Conservation (phyloP, 2,113 vertebrate genomes). For the Sigmodon hispidus region DNA sequence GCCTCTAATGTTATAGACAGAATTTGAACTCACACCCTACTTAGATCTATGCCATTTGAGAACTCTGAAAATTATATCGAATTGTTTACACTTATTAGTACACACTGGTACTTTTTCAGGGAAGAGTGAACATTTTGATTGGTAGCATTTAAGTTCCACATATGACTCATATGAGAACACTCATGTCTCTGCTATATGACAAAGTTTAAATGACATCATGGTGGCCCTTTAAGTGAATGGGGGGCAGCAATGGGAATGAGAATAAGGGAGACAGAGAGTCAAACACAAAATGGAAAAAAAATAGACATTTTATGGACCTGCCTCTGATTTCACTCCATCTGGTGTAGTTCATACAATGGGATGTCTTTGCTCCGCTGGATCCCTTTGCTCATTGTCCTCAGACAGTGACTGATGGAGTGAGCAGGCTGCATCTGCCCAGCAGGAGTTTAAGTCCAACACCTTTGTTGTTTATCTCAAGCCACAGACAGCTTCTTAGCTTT, state of each 20-base stretch:
- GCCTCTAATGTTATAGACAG: neutral
- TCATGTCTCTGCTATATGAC: rapidly evolving
- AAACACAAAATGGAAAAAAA: neutral
- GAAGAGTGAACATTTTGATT: too few species aligned
- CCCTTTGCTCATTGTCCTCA: rapidly evolving
- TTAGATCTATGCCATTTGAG: too few species aligned
- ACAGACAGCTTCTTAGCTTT: neutral
- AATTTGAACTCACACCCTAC: neutral
- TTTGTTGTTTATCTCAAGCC: neutral
- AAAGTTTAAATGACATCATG: neutral
- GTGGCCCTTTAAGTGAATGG: neutral
- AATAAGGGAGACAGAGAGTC: neutral
- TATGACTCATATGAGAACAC: neutral
- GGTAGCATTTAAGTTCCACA: neutral
- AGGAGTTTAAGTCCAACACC: neutral
- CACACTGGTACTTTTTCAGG: neutral
- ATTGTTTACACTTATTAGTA: too few species aligned
- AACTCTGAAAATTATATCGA: neutral
- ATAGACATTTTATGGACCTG: too few species aligned
- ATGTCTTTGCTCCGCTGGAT: too few species aligned
- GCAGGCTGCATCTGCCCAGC: neutral
- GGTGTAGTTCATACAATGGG: neutral
- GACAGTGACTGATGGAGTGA: neutral
- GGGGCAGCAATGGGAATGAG: neutral
- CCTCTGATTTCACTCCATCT: too few species aligned